These are phyloP conservation scores for Corynorhinus townsendii DNA, from an alignment of 2,113 vertebrate species.

Conservation along the genomic window DNA sequence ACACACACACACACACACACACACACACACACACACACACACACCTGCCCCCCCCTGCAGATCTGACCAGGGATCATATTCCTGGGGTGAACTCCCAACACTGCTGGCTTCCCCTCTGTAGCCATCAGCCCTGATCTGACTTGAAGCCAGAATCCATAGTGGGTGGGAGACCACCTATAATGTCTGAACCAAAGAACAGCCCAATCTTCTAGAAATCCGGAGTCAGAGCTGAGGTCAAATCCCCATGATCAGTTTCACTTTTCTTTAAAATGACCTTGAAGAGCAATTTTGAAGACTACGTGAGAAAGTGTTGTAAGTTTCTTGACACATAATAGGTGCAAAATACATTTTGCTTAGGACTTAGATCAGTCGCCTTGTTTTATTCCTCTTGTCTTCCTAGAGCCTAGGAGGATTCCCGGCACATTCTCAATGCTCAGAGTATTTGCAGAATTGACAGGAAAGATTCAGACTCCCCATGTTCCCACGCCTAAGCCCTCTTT, in stretches of 20 bases:
- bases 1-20: background rate
- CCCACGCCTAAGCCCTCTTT: background rate
- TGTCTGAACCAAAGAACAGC: constrained; percentile 5
- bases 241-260: background rate
- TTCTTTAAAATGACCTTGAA: constrained; percentile 38
- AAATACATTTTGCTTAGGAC: background rate
- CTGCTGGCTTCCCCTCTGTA: background rate
- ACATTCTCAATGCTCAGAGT: background rate
- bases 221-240: background rate
- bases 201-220: background rate
- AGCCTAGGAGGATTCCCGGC: background rate
- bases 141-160: background rate
- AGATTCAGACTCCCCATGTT: background rate
- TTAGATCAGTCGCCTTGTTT: background rate
- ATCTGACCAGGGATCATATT: background rate
- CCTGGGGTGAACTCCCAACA: background rate
- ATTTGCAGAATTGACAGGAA: constrained; percentile 25
- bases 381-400: background rate
- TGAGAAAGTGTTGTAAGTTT: background rate
- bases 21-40: background rate
- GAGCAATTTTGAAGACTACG: background rate
- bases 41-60: background rate
- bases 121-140: background rate
- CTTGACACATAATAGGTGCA: background rate
- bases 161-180: background rate